Percentiles rank a stretch among this genome's conserved stretches.
Conservation (phyloP, 1,140 invertebrate genomes). For the Fopius arisanus region DNA sequence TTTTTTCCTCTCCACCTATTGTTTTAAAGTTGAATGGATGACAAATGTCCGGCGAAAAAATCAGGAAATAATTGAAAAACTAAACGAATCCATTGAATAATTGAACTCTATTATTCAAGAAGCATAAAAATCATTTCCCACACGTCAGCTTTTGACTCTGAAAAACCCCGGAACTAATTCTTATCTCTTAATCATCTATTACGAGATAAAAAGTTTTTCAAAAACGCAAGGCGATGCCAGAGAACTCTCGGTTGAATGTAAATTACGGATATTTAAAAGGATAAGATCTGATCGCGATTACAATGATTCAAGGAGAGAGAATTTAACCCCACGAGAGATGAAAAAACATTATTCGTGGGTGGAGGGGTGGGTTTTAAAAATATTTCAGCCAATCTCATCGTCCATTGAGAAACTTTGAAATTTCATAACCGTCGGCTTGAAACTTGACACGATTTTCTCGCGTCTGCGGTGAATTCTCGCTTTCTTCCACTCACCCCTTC, state of each 20-base stretch:
- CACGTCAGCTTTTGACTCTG: no score
- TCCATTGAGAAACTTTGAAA: constrained; percentile 24
- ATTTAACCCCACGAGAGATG: background rate
- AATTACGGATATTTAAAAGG: background rate
- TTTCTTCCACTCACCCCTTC: background rate
- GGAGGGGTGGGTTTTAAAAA: constrained; percentile 12
- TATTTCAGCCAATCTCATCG: constrained; percentile 29
- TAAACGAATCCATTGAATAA: background rate
- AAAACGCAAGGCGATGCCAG: no score
- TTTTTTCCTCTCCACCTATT: background rate
- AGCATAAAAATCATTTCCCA: no score
- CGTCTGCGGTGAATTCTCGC: background rate
- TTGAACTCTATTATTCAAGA: background rate
- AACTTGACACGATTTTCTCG: constrained; percentile 22
- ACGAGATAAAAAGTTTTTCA: no score
- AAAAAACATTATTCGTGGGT: constrained; percentile 14
- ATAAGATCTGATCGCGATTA: background rate
- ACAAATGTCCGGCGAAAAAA: background rate
- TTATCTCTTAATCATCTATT: no score
- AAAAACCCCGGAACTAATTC: no score
- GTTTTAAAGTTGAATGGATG: background rate
- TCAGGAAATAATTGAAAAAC: background rate
- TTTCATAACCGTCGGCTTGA: constrained; percentile 27
- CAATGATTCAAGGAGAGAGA: background rate
- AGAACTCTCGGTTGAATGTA: no score